These are phyloP conservation scores for Epinephelus cyanopodus DNA, from an alignment of 2,113 vertebrate genomes.

Conservation along the genomic window DNA sequence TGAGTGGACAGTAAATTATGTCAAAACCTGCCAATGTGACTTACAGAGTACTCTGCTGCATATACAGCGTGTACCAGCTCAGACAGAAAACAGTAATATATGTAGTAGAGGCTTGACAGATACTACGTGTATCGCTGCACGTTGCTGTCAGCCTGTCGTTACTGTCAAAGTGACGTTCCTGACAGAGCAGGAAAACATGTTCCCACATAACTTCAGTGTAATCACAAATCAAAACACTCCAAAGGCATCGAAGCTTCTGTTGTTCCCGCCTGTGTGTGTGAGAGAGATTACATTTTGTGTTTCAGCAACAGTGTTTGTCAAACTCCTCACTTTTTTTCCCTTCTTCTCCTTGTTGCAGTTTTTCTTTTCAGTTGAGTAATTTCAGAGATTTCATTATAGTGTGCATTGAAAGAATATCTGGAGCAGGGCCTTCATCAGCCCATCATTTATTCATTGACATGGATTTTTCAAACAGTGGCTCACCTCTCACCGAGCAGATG, in stretches of 20 bases:
- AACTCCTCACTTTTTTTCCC: not conserved
- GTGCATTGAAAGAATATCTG: slow-evolving; percentile 56
- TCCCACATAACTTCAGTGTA: slow-evolving; percentile 53
- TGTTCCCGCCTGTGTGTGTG: slow-evolving; percentile 1
- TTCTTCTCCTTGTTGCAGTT: not conserved
- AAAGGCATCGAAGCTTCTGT: slow-evolving; percentile 13
- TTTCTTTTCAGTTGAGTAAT: slow-evolving; percentile 27
- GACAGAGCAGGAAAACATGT: slow-evolving; percentile 53
- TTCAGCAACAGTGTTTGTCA: slow-evolving; percentile 8
- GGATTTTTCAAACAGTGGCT: slow-evolving; percentile 68
- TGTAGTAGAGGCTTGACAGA: slow-evolving; percentile 47
- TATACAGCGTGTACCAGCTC: not conserved
- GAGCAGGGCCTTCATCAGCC: slow-evolving; percentile 62
- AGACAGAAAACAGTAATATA: slow-evolving; percentile 23
- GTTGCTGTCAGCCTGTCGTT: slow-evolving; percentile 49
- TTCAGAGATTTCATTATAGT: slow-evolving; percentile 46
- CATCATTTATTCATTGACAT: slow-evolving; percentile 78
- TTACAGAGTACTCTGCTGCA: not conserved
- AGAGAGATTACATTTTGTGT: slow-evolving; percentile 7
- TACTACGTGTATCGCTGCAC: slow-evolving; percentile 26
- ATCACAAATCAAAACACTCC: slow-evolving; percentile 52
- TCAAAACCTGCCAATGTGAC: slow-evolving; percentile 14
- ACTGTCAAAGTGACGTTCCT: slow-evolving; percentile 27
- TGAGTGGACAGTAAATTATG: slow-evolving; percentile 20
- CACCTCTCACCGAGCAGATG: slow-evolving; percentile 71